Conservation (phyloP, 2,797 vertebrate species). For the Platyrinchus mystaceus region DNA sequence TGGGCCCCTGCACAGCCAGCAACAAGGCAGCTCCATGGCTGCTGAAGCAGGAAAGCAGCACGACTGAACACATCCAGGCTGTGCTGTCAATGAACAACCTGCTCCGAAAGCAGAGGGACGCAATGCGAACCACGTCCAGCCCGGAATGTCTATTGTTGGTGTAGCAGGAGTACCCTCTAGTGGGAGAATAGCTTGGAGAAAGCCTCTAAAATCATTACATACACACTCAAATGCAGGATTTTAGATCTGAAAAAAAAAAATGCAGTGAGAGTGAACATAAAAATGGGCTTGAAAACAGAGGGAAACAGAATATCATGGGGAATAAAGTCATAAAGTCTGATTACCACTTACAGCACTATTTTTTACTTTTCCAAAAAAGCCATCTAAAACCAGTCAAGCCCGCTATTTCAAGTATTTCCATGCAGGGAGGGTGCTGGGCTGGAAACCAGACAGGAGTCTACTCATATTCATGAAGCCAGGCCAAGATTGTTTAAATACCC, state of each 20-base stretch:
- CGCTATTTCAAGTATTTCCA: not conserved
- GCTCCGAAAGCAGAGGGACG: not conserved
- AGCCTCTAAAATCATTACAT: not conserved
- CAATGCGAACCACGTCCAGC: not conserved
- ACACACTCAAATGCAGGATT: not conserved
- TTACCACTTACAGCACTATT: not conserved
- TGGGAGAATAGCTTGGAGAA: conserved; percentile 6
- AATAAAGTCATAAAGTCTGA: not conserved
- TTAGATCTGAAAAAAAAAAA: not conserved
- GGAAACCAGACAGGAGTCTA: not conserved
- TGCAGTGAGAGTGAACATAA: not conserved
- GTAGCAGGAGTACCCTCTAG: conserved; percentile 64
- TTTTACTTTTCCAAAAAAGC: not conserved
- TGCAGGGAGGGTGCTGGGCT: not conserved
- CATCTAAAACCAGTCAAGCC: not conserved
- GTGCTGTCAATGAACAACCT: not conserved
- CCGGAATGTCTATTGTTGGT: not conserved
- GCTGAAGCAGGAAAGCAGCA: not conserved
- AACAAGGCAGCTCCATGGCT: not conserved
- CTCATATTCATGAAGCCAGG: not conserved
- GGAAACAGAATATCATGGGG: not conserved
- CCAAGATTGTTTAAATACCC: conserved; percentile 41
- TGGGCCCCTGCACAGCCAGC: not conserved
- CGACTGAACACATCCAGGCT: not conserved
- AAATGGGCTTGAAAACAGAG: not conserved